These are phyloP conservation scores for Oreotrochilus melanogaster DNA, from an alignment of 2,113 vertebrate genomes.

Conservation along the genomic window DNA sequence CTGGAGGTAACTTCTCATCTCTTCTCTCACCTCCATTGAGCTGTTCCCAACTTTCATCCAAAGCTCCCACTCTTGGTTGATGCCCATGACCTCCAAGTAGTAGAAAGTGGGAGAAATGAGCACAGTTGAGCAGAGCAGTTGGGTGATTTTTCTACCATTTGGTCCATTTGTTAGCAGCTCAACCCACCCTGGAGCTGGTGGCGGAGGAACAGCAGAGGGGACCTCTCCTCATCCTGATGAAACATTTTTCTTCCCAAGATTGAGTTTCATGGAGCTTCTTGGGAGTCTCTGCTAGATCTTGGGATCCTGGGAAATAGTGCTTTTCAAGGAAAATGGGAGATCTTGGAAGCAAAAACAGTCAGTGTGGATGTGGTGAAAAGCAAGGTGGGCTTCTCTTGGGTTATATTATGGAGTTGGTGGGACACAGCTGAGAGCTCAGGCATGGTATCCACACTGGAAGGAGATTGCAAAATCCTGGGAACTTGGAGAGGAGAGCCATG, in stretches of 20 bases:
- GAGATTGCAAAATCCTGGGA: neutral
- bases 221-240: neutral
- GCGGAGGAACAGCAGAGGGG: neutral
- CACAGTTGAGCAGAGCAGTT: neutral
- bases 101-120: neutral
- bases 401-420: neutral
- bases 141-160: neutral
- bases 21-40: neutral
- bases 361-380: neutral
- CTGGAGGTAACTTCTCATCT: neutral
- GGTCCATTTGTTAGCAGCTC: neutral
- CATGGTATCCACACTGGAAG: neutral
- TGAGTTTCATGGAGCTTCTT: neutral
- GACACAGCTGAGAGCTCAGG: neutral
- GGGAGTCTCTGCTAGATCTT: neutral
- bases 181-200: neutral
- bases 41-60: neutral
- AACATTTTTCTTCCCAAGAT: neutral
- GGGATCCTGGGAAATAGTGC: neutral
- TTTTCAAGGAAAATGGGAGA: neutral
- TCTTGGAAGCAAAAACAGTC: neutral
- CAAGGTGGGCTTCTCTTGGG: neutral
- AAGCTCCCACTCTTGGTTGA: neutral
- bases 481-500: neutral
- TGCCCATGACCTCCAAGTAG: neutral